Evolutionary conservation across 2,888 invertebrate species (phyloP).

Genomic region (Tetranychus piercei): DNA sequence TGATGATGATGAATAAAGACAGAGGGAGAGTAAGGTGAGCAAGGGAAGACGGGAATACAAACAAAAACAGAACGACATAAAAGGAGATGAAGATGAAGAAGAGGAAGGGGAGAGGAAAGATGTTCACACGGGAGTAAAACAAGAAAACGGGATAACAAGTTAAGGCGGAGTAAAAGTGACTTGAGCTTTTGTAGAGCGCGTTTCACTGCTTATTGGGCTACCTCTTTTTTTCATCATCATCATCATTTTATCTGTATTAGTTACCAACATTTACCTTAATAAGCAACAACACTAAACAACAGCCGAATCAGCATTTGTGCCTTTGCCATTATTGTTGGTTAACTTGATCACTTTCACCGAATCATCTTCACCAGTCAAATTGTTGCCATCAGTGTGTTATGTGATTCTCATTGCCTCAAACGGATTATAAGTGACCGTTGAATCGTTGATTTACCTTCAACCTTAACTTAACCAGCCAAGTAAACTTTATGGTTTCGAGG

Average conservation of each 20-base stretch:
- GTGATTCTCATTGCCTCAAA: too few species aligned
- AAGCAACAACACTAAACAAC: too few species aligned
- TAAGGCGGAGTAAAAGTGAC: not conserved
- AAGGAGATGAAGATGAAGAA: not conserved
- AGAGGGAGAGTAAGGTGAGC: not conserved
- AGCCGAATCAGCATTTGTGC: too few species aligned
- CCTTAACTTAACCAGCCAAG: too few species aligned
- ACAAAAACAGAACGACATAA: not conserved
- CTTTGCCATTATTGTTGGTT: too few species aligned
- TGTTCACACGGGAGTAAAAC: conserved; percentile 1
- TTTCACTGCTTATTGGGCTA: not conserved
- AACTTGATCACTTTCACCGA: too few species aligned
- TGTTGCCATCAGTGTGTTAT: too few species aligned
- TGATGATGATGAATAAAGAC: not conserved
- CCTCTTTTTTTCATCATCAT: not conserved
- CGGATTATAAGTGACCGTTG: too few species aligned
- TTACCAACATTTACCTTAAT: not conserved
- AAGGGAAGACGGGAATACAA: not conserved
- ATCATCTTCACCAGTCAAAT: too few species aligned
- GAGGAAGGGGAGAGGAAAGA: not conserved
- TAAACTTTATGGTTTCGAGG: too few species aligned
- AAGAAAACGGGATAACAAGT: not conserved
- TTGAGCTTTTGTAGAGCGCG: not conserved
- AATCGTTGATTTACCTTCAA: too few species aligned
- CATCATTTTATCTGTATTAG: not conserved